Base-by-base conservation (phyloP, 2,888 invertebrate species). In the Diadegma fenestrale region DNA sequence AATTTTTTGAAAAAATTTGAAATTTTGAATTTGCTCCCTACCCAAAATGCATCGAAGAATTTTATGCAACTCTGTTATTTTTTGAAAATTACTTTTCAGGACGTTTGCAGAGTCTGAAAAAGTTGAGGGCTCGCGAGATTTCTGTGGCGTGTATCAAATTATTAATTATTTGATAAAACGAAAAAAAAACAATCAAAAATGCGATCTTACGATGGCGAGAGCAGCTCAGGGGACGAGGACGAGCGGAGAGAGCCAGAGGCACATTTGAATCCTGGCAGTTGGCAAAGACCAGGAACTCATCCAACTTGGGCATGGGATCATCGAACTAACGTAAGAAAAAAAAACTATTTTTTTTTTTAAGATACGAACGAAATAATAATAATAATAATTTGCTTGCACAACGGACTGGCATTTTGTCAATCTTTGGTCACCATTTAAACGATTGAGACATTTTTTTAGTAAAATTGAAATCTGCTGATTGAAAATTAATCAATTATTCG, bases 281-380 rank as follows among this genome's bases (percentile, higher is more conserved):
- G 93, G 93, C 93, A 92, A 66, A 90, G 93, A 58, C 91, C 93
- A 0, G 89, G 91, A 12, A 90, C 93, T 7, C 93, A 93, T 86
- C 92, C 93, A 19, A 92, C 93, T 43, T 94, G 93, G 93, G 92
- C 93, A 30, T 94, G 94, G 94, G 94, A 94, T 68, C 93, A 93
- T 85, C 93, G 94, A 12, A 89, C 87, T 54, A 86, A 89, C 37
- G 93, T 93, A 88, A 88, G 89, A 89, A 80, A 22, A 54, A 33
- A 33, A 33, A 22, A 54, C 8, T 2, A 54, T 2, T 8, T 3
- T 22, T 2, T 22, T 2, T 19, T 54, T 22, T 22, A 22, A 12
- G 7, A 54, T 22, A n/a, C n/a, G 0, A 54, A 54, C 8, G 7
- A 51, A 19, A 51, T n/a, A 48, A 19, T 19, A 54, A 22, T 1